Evolutionary conservation across 2,797 vertebrate species (phyloP), one percentile per base, ranked within the genome.

Genomic region (Acanthurus tractus): DNA sequence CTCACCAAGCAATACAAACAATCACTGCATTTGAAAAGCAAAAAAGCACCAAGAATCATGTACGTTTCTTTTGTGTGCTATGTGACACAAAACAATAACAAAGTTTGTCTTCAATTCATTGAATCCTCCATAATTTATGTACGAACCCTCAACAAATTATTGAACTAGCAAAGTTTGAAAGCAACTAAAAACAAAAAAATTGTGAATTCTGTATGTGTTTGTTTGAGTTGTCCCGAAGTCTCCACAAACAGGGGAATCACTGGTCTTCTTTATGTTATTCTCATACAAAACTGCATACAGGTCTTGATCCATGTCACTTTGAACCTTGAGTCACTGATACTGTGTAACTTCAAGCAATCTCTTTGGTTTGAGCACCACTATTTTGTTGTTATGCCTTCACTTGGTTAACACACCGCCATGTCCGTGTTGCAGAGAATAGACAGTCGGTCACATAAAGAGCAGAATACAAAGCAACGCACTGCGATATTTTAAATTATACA

Each of bases 401-500:
- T 67, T 58, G 20, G 29, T 65, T 63, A 63, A 50, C 18, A 14
- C 20, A 22, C 2, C 23, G 10, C 46, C 46, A 1, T 6, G 49
- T 15, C 18, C 22, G 59, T 71, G 67, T 55, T 20, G 17, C 36
- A 62, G 36, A 76, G 54, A 59, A 66, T 5, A 14, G 83, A 88
- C 85, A 89, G 89, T 91, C 83, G 55, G 49, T 62, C 11, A 8
- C 79, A 38, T 58, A 48, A 61, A 63, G 49, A 46, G 68, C 69
- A 70, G 70, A 62, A 67, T 18, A 59, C 59, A 48, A 66, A 69
- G 66, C 25, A 69, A 50, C 53, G 54, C 55, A 59, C 42, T 61
- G 70, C 66, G 61, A 9, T 18, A 25, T 42, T 56, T 83, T 53
- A 58, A 67, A 72, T 20, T 45, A 64, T 50, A 49, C 44, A 2